phyloP scores from a whole-genome alignment of 2,888 invertebrate genomes.

The Parnassius mnemosyne region DNA sequence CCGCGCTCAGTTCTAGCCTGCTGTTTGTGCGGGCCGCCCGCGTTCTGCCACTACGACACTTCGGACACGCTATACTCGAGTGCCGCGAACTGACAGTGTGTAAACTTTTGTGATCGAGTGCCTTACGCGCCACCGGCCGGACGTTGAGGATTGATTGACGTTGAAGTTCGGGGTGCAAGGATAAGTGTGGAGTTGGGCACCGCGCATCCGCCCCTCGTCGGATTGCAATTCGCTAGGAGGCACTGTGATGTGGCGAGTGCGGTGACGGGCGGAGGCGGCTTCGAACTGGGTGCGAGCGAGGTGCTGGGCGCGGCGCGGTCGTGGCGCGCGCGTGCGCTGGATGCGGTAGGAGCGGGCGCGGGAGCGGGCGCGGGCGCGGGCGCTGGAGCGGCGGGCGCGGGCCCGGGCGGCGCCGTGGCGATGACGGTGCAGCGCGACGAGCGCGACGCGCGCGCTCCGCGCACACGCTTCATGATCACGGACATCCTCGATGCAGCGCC shows the following conservation, averaged over 20 bases:
- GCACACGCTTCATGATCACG: slow-evolving; percentile 94
- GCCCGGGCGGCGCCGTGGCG: slow-evolving; percentile 76
- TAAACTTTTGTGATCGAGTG: slow-evolving; percentile 34
- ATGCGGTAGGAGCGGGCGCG: slow-evolving; percentile 59
- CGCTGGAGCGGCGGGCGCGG: slow-evolving; percentile 65
- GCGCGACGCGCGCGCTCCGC: slow-evolving; percentile 86
- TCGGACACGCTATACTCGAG: slow-evolving; percentile 6
- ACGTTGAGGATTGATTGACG: slow-evolving; percentile 6
- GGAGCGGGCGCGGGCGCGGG: slow-evolving; percentile 48
- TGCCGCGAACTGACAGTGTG: slow-evolving; percentile 25
- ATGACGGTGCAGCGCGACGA: slow-evolving; percentile 83
- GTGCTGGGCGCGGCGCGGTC: slow-evolving; percentile 50
- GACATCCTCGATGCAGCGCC: slow-evolving; percentile 87
- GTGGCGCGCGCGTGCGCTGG: slow-evolving; percentile 51
- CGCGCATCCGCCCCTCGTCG: slow-evolving; percentile 27
- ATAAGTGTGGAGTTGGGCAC: slow-evolving; percentile 30
- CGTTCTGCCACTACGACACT: slow-evolving; percentile 14
- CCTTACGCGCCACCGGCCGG: slow-evolving; percentile 21
- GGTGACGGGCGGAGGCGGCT: slow-evolving; percentile 38
- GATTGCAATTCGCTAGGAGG: slow-evolving; percentile 27
- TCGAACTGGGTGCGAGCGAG: slow-evolving; percentile 62
- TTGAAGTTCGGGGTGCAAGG: not conserved
- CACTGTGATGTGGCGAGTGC: slow-evolving; percentile 43
- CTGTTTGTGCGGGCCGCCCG: slow-evolving; percentile 38
- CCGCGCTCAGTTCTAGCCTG: slow-evolving; percentile 50